Evolutionary conservation across 2,113 vertebrate species (phyloP).

Genomic region (Prunella himalayana): DNA sequence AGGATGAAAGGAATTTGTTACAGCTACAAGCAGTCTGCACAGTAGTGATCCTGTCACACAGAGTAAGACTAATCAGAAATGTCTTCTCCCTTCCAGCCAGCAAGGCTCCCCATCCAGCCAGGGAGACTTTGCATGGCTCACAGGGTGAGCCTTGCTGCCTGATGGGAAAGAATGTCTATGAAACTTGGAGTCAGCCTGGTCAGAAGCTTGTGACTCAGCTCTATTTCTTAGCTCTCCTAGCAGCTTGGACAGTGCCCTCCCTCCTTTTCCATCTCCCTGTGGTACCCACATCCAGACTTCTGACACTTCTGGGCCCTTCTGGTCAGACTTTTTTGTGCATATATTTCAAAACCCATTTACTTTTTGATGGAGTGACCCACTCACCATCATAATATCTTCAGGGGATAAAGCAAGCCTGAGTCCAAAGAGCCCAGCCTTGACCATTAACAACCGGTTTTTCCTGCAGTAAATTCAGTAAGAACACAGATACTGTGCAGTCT

Average conservation of each 20-base stretch:
- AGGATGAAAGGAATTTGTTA: background rate
- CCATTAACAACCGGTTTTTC: background rate
- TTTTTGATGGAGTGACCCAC: background rate
- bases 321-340: background rate
- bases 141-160: background rate
- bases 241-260: background rate
- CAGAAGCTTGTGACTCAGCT: background rate
- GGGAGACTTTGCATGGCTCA: background rate
- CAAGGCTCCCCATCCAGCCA: background rate
- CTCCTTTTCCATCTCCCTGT: background rate
- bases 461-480: background rate
- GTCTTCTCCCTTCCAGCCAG: background rate
- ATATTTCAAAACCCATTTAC: background rate
- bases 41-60: background rate
- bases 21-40: background rate
- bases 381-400: background rate
- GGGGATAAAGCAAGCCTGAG: background rate
- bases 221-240: background rate
- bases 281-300: background rate
- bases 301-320: background rate
- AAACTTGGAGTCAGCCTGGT: background rate
- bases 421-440: background rate
- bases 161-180: background rate
- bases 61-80: background rate
- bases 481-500: rapidly evolving